Conservation (phyloP, 2,888 invertebrate genomes). For the Acanthococcus lagerstroemiae region DNA sequence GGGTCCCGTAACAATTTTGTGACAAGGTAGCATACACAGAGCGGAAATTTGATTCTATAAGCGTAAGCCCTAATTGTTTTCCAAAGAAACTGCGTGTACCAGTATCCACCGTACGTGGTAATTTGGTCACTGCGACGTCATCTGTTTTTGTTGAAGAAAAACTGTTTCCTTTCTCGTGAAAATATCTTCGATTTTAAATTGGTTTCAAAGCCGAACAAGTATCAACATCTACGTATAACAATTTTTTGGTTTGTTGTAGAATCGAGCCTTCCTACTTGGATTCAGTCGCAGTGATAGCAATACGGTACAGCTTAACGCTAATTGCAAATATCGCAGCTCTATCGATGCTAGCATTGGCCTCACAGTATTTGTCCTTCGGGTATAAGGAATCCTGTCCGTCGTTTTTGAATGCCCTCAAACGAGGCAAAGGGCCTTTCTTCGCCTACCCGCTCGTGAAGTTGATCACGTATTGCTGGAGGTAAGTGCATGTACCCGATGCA, state of each 20-base stretch:
- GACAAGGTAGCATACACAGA: too few species aligned
- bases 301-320: constrained; percentile 5
- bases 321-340: constrained; percentile 9
- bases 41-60: too few species aligned
- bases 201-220: too few species aligned
- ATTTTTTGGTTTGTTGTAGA: background rate
- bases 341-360: background rate
- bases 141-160: too few species aligned
- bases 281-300: constrained; percentile 7
- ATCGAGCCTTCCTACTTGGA: constrained; percentile 13
- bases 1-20: too few species aligned
- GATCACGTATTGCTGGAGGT: constrained; percentile 16
- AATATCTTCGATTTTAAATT: too few species aligned
- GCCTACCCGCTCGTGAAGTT: constrained; percentile 11
- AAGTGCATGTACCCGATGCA: background rate
- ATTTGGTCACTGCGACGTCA: too few species aligned
- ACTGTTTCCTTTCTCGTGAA: too few species aligned
- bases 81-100: too few species aligned
- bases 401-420: constrained; percentile 7
- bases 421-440: constrained; percentile 4
- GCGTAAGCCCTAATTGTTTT: too few species aligned
- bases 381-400: background rate
- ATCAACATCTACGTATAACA: background rate
- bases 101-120: too few species aligned
- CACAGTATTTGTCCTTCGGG: constrained; percentile 1